phyloP scores from a whole-genome alignment of 2,113 vertebrate species.

The Sardina pilchardus region DNA sequence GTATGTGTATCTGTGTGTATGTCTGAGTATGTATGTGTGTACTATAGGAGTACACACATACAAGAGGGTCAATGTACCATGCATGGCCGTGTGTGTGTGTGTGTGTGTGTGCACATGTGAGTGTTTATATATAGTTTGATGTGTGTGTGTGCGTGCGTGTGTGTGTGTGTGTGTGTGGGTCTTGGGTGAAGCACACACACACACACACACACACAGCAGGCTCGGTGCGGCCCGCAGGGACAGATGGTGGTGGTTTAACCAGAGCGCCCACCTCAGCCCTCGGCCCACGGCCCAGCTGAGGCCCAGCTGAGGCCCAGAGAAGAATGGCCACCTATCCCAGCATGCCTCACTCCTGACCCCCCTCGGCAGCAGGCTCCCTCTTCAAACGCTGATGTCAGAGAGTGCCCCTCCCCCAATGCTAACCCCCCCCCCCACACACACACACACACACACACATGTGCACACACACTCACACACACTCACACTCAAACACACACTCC shows the following conservation, averaged over 20 bases:
- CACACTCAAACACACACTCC: slow-evolving; percentile 66
- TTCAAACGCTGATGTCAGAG: slow-evolving; percentile 28
- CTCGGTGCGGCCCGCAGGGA: slow-evolving; percentile 41
- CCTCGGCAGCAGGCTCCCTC: slow-evolving; percentile 55
- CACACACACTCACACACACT: background rate
- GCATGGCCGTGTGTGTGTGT: background rate
- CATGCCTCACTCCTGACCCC: slow-evolving; percentile 70
- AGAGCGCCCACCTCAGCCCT: slow-evolving; percentile 34
- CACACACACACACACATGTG: background rate
- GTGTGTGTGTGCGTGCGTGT: slow-evolving; percentile 20
- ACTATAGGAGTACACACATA: too few relatives aligned
- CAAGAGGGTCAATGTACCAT: too few relatives aligned
- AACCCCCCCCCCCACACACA: background rate
- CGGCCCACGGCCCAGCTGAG: slow-evolving; percentile 31
- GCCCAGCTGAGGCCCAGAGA: slow-evolving; percentile 55
- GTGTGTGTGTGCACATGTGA: background rate
- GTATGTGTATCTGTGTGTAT: too few relatives aligned
- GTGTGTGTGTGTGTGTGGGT: slow-evolving; percentile 5
- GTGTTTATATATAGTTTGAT: slow-evolving; percentile 22
- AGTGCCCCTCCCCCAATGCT: background rate
- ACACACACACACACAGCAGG: background rate
- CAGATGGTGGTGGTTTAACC: slow-evolving; percentile 60
- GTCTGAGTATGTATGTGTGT: background rate
- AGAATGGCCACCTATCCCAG: slow-evolving; percentile 54
- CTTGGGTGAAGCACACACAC: background rate